These are phyloP conservation scores for Morpho helenor DNA, from an alignment of 2,888 invertebrate genomes.

Conservation along the genomic window DNA sequence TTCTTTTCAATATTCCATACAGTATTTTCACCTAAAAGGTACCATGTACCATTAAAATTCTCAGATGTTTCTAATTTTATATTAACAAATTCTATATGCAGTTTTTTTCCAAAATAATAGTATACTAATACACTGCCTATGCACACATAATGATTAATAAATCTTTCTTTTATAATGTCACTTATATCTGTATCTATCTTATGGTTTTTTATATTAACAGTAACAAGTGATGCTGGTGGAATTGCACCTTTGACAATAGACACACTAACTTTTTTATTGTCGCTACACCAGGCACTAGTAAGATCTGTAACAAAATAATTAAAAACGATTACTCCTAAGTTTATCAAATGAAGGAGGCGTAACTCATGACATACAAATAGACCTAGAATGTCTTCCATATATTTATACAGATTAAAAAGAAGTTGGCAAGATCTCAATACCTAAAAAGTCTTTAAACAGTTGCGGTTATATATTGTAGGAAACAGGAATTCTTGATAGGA, in stretches of 20 bases:
- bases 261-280: constrained; percentile 55
- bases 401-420: no score
- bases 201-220: constrained; percentile 51
- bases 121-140: constrained; percentile 53
- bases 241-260: constrained; percentile 49
- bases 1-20: constrained; percentile 55
- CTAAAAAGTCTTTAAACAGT: no score
- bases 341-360: neutral
- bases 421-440: no score
- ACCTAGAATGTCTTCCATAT: no score
- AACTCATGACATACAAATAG: no score
- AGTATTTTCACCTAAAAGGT: constrained; percentile 52
- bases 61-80: constrained; percentile 42
- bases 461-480: no score
- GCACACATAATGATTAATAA: constrained; percentile 51
- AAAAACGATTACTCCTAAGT: neutral
- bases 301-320: constrained; percentile 46
- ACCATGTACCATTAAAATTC: constrained; percentile 49
- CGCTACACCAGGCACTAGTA: constrained; percentile 55
- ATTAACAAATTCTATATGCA: constrained; percentile 53
- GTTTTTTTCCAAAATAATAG: constrained; percentile 76
- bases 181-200: constrained; percentile 56
- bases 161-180: constrained; percentile 61
- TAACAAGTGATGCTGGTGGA: constrained; percentile 43
- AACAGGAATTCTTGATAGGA: no score